Evolutionary conservation across 2,888 invertebrate genomes (phyloP), one percentile per base, ranked within the genome.

Genomic region (Macaria notata): DNA sequence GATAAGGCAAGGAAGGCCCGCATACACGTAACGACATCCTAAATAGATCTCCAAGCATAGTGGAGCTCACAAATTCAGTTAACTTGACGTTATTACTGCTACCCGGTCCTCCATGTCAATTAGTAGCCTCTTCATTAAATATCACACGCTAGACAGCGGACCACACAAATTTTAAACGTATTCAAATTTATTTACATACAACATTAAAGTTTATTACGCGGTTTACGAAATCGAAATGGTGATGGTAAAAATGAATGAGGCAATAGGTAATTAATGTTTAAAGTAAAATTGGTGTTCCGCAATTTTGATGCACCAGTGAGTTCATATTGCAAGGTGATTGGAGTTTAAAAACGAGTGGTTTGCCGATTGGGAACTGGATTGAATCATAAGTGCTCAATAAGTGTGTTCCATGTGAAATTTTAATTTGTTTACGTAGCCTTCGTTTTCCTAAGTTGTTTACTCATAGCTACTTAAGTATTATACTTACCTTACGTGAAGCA

Each of bases 61-160:
- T 55, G 49, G 71, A 71, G 68, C 75, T 72, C 75, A 79, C 79
- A 78, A 82, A 82, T 82, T 76, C 68, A 68, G 73, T 76, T 79
- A 76, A 79, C 73, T 69, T 74, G 75, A 77, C 77, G 67, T 80
- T 75, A 79, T 72, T 71, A 70, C 71, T 69, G 59, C 67, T 70
- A 72, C 65, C 71, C 69, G 69, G 71, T 73, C 67, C 68, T 65
- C 62, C 71, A 59, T 64, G 83, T 84, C 83, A 84, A 84, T 84
- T 84, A 84, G 82, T 74, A 77, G 71, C 61, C 74, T 69, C 68
- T 77, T 71, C 64, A 68, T 75, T 75, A 73, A 66, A 72, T 68
- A 61, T 63, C 64, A 60, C 59, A 59, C 62, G 62, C 59, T 58
- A 62, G 57, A 65, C 65, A 38, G 51, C 54, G 30, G 75, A 72